Conservation (phyloP, 2,888 invertebrate genomes). For the Allophyes oxyacanthae region DNA sequence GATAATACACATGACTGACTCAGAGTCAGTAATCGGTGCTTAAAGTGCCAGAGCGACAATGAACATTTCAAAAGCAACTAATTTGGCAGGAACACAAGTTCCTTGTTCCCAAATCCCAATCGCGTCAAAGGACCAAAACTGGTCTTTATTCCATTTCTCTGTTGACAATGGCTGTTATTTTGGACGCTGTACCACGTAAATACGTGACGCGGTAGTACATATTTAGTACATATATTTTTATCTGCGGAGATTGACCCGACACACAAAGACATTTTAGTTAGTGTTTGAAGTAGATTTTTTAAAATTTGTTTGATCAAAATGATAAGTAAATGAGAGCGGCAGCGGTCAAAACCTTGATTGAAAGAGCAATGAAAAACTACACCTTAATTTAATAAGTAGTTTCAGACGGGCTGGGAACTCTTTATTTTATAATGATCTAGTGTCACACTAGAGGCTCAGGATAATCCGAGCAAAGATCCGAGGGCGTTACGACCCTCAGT, state of each 20-base stretch:
- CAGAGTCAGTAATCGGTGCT: not conserved
- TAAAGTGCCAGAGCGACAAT: not conserved
- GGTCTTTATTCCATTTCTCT: slow-evolving; percentile 19
- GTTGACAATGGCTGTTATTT: slow-evolving; percentile 60
- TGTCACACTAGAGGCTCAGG: no score
- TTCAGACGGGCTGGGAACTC: no score
- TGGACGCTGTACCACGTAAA: slow-evolving; percentile 54
- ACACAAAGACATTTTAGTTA: slow-evolving; percentile 40
- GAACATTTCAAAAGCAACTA: slow-evolving; percentile 2
- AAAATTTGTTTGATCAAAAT: slow-evolving; percentile 18
- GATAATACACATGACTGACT: no score
- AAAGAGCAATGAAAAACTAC: no score
- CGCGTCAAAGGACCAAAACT: slow-evolving; percentile 25
- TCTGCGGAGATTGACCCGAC: slow-evolving; percentile 47
- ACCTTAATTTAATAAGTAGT: no score
- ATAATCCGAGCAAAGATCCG: no score
- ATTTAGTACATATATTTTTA: slow-evolving; percentile 56
- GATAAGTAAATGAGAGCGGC: not conserved
- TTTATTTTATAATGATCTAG: no score
- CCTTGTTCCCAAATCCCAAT: slow-evolving; percentile 23
- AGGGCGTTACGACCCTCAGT: no score
- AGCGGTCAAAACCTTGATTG: no score
- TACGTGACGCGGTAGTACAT: slow-evolving; percentile 43
- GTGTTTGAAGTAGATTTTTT: slow-evolving; percentile 21
- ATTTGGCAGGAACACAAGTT: slow-evolving; percentile 24